Evolutionary conservation across 2,888 invertebrate genomes (phyloP), one percentile per base, ranked within the genome.

Genomic region (Rhagonycha lutea): DNA sequence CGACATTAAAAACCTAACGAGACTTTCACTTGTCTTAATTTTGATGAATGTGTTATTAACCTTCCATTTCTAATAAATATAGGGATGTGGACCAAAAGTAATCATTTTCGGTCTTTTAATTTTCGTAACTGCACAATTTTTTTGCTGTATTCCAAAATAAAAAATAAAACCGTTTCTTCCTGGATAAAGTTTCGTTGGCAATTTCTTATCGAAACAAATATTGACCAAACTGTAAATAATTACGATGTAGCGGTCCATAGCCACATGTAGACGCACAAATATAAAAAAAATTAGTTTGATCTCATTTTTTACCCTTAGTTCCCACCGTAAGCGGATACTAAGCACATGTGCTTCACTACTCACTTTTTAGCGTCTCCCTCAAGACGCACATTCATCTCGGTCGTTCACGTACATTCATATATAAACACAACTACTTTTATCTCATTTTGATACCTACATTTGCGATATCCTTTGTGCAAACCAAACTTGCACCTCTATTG

Each of bases 401-500:
- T 68, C 77, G 74, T 79, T 76, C 72, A 78, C 81, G 79, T 74
- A 80, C 75, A 75, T 77, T 69, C 72, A 23, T 47, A 73, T 23
- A 23, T 61, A 70, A 24, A 61, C 63, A 71, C 67, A 12, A 32
- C 61, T 69, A 47, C 14, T 69, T 68, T 70, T 71, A 65, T 70
- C 73, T 70, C 72, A 69, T 61, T 72, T 68, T 60, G 61, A 61
- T 75, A 71, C 79, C 76, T 78, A 71, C 79, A 80, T 81, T 82
- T 80, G 83, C 83, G 81, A 81, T 80, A 79, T 81, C 80, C 83
- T 81, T 83, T 85, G 85, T 86, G 86, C 86, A 85, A 87, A 86
- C 86, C 85, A 82, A 84, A 82, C 84, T 85, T 86, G 86, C 86
- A 85, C 86, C 85, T 85, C 85, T 84, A 86, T 87, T 86, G 87